Evolutionary conservation across 2,113 vertebrate genomes (phyloP).

Genomic region (Forbesichthys agassizii): DNA sequence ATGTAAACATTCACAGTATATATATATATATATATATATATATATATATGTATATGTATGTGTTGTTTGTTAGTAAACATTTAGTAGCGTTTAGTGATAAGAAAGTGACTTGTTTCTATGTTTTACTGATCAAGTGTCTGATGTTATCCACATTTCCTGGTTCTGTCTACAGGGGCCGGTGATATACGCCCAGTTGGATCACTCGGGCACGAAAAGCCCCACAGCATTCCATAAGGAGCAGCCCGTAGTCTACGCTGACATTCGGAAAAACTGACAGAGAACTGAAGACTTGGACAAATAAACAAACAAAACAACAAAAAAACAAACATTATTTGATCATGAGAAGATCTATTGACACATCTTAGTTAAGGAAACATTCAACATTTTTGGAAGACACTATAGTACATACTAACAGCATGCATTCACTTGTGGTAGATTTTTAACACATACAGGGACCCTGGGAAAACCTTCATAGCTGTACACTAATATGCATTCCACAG

Average conservation of each 20-base stretch:
- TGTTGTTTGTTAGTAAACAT: too few relatives aligned
- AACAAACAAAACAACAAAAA: constrained; percentile 3
- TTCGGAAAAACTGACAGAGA: constrained; percentile 85
- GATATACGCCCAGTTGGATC: constrained; percentile 96
- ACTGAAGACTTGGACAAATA: constrained; percentile 20
- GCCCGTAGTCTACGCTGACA: constrained; percentile 95
- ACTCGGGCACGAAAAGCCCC: constrained; percentile 86
- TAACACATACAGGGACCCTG: constrained; percentile 20
- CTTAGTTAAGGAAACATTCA: constrained; percentile 23
- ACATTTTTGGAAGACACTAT: constrained; percentile 5
- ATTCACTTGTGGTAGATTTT: constrained; percentile 3
- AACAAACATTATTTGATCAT: constrained; percentile 1
- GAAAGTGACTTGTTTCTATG: too few relatives aligned
- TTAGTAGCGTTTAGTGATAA: too few relatives aligned
- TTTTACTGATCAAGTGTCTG: too few relatives aligned
- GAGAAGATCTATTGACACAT: constrained; percentile 33
- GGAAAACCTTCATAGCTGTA: constrained; percentile 4
- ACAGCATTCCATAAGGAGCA: constrained; percentile 93
- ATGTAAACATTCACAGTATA: too few relatives aligned
- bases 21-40: too few relatives aligned
- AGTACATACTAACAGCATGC: not conserved
- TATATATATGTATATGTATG: too few relatives aligned
- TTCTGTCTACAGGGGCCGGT: constrained; percentile 85
- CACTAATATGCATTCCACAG: constrained; percentile 33
- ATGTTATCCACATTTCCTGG: not conserved